Conservation (phyloP, 1,140 invertebrate species). For the Laupala kohalensis region DNA sequence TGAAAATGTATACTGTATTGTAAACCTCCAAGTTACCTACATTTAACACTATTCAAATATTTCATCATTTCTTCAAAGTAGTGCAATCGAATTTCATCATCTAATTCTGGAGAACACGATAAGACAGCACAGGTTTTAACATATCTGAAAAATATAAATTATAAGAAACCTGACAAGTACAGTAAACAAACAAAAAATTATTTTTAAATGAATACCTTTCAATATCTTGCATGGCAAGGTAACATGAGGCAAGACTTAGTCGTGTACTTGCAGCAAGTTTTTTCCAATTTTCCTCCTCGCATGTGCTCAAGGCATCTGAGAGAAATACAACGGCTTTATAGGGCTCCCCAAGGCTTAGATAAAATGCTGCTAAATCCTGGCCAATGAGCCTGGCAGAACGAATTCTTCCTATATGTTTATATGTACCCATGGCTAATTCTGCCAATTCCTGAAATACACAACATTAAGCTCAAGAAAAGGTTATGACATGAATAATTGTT, state of each 20-base stretch:
- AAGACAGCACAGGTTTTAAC: conserved; percentile 61
- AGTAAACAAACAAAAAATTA: background rate
- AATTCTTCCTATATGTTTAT: conserved; percentile 83
- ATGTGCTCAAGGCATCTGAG: conserved; percentile 71
- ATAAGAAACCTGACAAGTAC: background rate
- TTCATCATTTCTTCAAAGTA: conserved; percentile 65
- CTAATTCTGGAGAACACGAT: conserved; percentile 54
- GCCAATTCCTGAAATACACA: conserved; percentile 8
- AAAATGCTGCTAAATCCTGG: conserved; percentile 77
- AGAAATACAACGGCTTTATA: conserved; percentile 82
- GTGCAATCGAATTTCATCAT: conserved; percentile 35
- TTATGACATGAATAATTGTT: no score
- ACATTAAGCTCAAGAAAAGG: background rate
- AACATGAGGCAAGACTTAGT: conserved; percentile 73
- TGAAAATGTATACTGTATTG: background rate
- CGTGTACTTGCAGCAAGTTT: conserved; percentile 66
- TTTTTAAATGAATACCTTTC: conserved; percentile 26
- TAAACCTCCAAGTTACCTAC: background rate
- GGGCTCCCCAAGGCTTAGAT: conserved; percentile 71
- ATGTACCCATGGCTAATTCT: conserved; percentile 40
- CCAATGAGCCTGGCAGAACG: conserved; percentile 77
- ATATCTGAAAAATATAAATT: conserved; percentile 19
- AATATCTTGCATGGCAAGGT: conserved; percentile 60
- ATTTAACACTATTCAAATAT: background rate
- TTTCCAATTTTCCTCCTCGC: conserved; percentile 75